These are phyloP conservation scores for Pseudolycoriella hygida DNA, from an alignment of 2,888 invertebrate species.

Conservation along the genomic window DNA sequence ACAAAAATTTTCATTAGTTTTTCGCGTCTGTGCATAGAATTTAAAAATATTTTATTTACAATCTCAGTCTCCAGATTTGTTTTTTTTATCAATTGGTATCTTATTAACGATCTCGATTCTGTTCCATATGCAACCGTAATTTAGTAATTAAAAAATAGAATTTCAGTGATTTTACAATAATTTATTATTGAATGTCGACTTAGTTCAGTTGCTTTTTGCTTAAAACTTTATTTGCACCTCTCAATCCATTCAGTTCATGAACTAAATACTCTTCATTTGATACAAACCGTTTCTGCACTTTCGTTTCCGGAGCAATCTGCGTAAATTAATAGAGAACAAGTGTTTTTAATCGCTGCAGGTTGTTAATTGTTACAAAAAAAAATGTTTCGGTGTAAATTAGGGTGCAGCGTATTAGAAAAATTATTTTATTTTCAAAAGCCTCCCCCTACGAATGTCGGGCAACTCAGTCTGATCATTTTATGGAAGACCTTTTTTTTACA, in stretches of 20 bases:
- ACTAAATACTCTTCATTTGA: conserved; percentile 44
- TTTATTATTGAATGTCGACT: no score
- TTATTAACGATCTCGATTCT: neutral
- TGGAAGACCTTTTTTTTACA: no score
- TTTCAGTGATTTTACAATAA: no score
- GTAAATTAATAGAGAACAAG: conserved; percentile 5
- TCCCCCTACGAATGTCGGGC: no score
- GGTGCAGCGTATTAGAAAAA: no score
- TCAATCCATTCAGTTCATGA: conserved; percentile 42
- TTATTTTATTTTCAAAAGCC: no score
- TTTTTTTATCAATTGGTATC: neutral
- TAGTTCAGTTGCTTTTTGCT: neutral
- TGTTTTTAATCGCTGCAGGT: no score
- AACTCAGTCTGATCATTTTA: no score
- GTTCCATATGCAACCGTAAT: no score
- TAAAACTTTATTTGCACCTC: conserved; percentile 32
- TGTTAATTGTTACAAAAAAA: no score
- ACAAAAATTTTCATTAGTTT: neutral
- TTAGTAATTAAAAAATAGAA: no score
- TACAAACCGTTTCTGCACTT: conserved; percentile 45
- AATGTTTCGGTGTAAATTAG: no score
- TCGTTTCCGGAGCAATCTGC: conserved; percentile 14
- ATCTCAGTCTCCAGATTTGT: neutral
- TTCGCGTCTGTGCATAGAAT: neutral
- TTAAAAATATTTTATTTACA: neutral